Percentiles rank a stretch among this genome's conserved stretches.
These are phyloP conservation scores for Centruroides sculpturatus DNA, from an alignment of 1,140 invertebrate genomes.

Conservation along the genomic window DNA sequence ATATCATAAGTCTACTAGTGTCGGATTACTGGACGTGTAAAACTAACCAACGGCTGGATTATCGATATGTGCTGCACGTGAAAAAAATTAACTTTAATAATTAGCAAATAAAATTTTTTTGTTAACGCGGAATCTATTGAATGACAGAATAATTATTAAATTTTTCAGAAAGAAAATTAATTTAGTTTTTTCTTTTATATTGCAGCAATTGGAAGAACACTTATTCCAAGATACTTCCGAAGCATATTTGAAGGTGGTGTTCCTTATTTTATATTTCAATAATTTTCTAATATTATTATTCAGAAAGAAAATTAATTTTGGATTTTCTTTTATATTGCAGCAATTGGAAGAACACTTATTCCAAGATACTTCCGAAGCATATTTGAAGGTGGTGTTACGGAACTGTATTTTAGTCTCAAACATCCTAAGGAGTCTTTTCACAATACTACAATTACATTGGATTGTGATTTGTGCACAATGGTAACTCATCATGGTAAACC, in stretches of 20 bases:
- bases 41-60: too few relatives aligned
- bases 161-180: too few relatives aligned
- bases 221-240: slow-evolving; percentile 96
- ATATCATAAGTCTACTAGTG: too few relatives aligned
- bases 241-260: slow-evolving; percentile 98
- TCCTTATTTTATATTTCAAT: slow-evolving; percentile 34
- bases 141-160: too few relatives aligned
- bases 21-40: too few relatives aligned
- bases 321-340: slow-evolving; percentile 40
- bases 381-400: slow-evolving; percentile 97
- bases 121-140: too few relatives aligned
- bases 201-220: slow-evolving; percentile 86
- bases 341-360: slow-evolving; percentile 93
- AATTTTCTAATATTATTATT: background rate
- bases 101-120: too few relatives aligned
- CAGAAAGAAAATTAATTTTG: background rate
- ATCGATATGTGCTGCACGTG: too few relatives aligned
- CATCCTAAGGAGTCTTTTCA: slow-evolving; percentile 97
- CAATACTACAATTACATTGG: slow-evolving; percentile 90
- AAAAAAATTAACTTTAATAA: too few relatives aligned
- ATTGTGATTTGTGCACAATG: slow-evolving; percentile 96
- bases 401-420: slow-evolving; percentile 91
- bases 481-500: slow-evolving; percentile 83
- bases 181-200: slow-evolving; percentile 25
- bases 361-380: slow-evolving; percentile 97